phyloP scores from a whole-genome alignment of 2,797 vertebrate species.

The Limosa lapponica region DNA sequence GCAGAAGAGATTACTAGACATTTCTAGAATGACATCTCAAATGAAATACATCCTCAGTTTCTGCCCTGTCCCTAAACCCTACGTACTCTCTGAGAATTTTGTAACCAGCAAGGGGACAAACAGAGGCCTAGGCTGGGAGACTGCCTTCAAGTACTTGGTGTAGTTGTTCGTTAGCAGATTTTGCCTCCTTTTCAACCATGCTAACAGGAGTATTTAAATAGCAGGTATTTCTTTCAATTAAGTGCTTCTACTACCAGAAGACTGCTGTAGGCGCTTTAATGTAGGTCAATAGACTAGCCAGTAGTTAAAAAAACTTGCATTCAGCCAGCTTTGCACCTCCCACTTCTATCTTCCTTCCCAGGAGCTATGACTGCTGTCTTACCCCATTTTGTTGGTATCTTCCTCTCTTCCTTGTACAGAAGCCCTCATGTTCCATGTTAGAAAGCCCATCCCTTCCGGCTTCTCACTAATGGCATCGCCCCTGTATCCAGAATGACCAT shows the following conservation, averaged over 20 bases:
- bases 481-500: not conserved
- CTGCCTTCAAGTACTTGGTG: conserved; percentile 88
- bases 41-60: not conserved
- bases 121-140: not conserved
- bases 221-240: not conserved
- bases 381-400: not conserved
- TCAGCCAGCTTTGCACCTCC: not conserved
- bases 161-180: conserved; percentile 83
- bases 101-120: not conserved
- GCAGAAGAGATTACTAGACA: not conserved
- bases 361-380: not conserved
- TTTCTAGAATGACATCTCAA: not conserved
- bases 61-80: not conserved
- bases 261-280: not conserved
- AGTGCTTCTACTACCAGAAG: not conserved
- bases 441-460: not conserved
- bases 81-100: not conserved
- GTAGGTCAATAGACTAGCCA: not conserved
- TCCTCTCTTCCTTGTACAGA: not conserved
- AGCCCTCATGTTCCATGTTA: not conserved
- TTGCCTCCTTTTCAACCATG: conserved; percentile 82
- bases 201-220: conserved; percentile 49
- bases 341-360: not conserved
- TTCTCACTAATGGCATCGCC: not conserved
- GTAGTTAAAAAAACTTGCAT: not conserved